Base-by-base conservation (phyloP, 2,888 invertebrate species). In the Tolmerus cingulatus region DNA sequence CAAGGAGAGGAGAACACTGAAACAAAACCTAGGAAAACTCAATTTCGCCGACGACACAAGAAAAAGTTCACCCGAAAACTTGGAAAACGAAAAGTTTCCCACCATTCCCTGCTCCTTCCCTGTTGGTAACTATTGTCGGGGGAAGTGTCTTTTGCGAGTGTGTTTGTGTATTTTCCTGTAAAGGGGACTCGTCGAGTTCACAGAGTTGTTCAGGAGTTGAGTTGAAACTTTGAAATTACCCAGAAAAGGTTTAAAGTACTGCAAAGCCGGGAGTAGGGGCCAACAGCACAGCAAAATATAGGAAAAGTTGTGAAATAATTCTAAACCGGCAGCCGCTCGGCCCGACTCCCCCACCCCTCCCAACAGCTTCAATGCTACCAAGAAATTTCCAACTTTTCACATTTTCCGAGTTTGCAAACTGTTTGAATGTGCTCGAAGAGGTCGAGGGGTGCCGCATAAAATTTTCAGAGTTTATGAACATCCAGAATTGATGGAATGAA, bases 401-500 rank as follows among this genome's bases (percentile, higher is more conserved):
- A 66, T 66, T 66, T 66, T 66, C 66, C 9, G 23, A 66, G 66
- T 66, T 66, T 66, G 66, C 66, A 66, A 66, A 66, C 27, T 66
- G 66, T 66, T 66, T 66, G 23, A 66, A 23, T 66, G 66, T 19
- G 66, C 23, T 2, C 27, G 66, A 5, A 27, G 66, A 27, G 66
- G 23, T 51, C 51, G 66, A 27, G 66, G 66, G 23, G 27, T 12
- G 23, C 79, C 55, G 30, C 30, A 79, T 79, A 27, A 79, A 30
- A 46, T 51, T 79, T 79, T 30, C 27, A 46, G 46, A 79, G 51
- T 79, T 79, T 79, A 79, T 79, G 79, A 51, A 79, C 79, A 16
- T 40, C 14, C 30, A 79, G 51, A 79, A 51, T 79, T 79, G 79
- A 79, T 79, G 79, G 51, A 79, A 79, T 79, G 79, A 79, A 55